Percentiles rank a stretch among this genome's conserved stretches.
phyloP scores from a whole-genome alignment of 2,888 invertebrate genomes.

The Drosophila robusta region DNA sequence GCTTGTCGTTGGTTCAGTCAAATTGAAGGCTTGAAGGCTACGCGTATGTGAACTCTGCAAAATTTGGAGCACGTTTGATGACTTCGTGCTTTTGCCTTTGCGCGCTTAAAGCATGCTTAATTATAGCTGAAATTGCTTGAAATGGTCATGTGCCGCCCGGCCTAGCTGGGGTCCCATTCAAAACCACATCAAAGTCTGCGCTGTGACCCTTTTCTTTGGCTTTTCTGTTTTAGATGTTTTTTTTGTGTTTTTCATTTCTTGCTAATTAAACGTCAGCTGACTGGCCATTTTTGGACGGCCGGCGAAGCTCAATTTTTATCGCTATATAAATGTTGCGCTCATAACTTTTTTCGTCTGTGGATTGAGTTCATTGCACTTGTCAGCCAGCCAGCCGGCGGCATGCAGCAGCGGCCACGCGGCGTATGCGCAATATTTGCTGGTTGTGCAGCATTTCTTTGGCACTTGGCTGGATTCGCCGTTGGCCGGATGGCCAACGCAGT shows the following conservation, averaged over 20 bases:
- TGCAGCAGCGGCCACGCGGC: conserved; percentile 65
- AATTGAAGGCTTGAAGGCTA: conserved; percentile 45
- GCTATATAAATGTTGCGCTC: conserved; percentile 67
- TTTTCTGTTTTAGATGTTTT: conserved; percentile 18
- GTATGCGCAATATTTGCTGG: conserved; percentile 81
- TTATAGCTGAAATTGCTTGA: conserved; percentile 48
- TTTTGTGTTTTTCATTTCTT: conserved; percentile 28
- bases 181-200: conserved; percentile 72
- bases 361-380: conserved; percentile 79
- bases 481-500: conserved; percentile 63
- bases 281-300: conserved; percentile 47
- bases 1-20: conserved; percentile 35
- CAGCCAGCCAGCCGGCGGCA: conserved; percentile 58
- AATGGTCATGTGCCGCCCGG: conserved; percentile 14
- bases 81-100: conserved; percentile 38
- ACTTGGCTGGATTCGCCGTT: conserved; percentile 63
- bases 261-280: conserved; percentile 72
- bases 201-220: conserved; percentile 28
- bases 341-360: conserved; percentile 57
- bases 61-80: conserved; percentile 49
- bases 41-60: conserved; percentile 23
- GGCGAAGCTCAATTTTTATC: conserved; percentile 60
- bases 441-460: conserved; percentile 80
- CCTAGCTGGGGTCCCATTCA: conserved; percentile 12
- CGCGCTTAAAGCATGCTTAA: conserved; percentile 59